These are phyloP conservation scores for Mechanitis messenoides DNA, from an alignment of 2,888 invertebrate species.

Conservation along the genomic window DNA sequence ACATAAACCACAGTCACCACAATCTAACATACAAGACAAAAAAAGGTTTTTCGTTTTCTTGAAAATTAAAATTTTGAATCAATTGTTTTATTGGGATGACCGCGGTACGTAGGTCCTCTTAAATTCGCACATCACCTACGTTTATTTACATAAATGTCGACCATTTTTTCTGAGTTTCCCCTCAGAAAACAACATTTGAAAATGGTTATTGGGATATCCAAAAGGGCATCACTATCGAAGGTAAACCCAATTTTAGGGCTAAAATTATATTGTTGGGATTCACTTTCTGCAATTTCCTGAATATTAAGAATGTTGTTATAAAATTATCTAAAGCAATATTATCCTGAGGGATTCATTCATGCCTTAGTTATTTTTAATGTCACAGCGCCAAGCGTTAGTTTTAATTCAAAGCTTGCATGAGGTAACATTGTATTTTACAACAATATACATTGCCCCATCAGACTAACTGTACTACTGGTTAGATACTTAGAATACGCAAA, in stretches of 20 bases:
- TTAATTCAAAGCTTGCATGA: constrained; percentile 37
- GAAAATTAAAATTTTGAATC: constrained; percentile 2
- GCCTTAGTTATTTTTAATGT: constrained; percentile 44
- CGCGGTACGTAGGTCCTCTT: constrained; percentile 40
- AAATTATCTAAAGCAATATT: constrained; percentile 39
- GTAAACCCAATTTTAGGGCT: constrained; percentile 66
- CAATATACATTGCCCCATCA: constrained; percentile 21
- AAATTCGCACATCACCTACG: constrained; percentile 65
- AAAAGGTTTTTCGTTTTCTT: background rate
- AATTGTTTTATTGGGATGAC: constrained; percentile 38
- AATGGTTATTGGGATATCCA: constrained; percentile 39
- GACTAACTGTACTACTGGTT: constrained; percentile 15
- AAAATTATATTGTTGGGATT: constrained; percentile 54
- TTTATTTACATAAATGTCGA: constrained; percentile 53
- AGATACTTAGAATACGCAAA: constrained; percentile 19
- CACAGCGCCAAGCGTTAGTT: constrained; percentile 58
- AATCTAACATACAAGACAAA: constrained; percentile 13
- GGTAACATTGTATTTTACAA: constrained; percentile 28
- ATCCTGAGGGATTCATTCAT: constrained; percentile 35
- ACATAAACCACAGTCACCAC: constrained; percentile 34
- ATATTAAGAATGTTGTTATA: constrained; percentile 58
- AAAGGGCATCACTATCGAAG: constrained; percentile 48
- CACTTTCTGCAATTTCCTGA: constrained; percentile 59
- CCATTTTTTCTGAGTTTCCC: constrained; percentile 39
- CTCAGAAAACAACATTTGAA: constrained; percentile 53